Evolutionary conservation across 1,140 invertebrate genomes (phyloP).

Genomic region (Drosophila oshimai): DNA sequence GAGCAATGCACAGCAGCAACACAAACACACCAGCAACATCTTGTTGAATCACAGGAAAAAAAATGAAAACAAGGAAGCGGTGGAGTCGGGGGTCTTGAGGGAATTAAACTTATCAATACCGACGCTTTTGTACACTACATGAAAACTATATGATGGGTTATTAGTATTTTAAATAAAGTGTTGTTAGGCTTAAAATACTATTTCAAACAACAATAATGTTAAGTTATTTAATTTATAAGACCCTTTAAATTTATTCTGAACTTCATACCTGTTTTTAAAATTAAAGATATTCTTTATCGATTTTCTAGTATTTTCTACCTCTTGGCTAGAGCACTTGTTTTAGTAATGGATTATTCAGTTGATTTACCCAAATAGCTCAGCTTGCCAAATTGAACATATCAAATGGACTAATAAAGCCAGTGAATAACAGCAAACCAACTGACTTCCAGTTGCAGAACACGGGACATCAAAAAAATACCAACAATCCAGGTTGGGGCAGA

Average conservation of each 20-base stretch:
- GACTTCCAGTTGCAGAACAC: slow-evolving; percentile 9
- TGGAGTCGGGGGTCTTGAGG: not conserved
- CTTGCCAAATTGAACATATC: not conserved
- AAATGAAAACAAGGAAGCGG: slow-evolving; percentile 30
- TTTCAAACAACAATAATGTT: too few species aligned
- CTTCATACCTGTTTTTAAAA: not conserved
- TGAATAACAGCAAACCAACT: not conserved
- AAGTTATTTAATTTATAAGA: too few species aligned
- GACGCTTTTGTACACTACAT: slow-evolving; percentile 27
- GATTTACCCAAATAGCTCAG: not conserved
- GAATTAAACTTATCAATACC: slow-evolving; percentile 23
- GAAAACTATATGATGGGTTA: too few species aligned
- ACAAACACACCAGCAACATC: slow-evolving; percentile 53
- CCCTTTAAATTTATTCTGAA: too few species aligned
- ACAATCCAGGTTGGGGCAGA: not conserved
- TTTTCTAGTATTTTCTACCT: not conserved
- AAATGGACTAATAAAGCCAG: slow-evolving; percentile 3
- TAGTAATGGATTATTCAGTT: not conserved
- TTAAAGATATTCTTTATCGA: not conserved
- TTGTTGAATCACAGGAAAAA: slow-evolving; percentile 70
- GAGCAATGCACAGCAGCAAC: slow-evolving; percentile 31
- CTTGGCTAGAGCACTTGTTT: not conserved
- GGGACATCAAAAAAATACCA: slow-evolving; percentile 6
- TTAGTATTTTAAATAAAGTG: too few species aligned
- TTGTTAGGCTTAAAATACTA: too few species aligned